phyloP scores from a whole-genome alignment of 2,888 invertebrate genomes.

The Tethea ocularis region DNA sequence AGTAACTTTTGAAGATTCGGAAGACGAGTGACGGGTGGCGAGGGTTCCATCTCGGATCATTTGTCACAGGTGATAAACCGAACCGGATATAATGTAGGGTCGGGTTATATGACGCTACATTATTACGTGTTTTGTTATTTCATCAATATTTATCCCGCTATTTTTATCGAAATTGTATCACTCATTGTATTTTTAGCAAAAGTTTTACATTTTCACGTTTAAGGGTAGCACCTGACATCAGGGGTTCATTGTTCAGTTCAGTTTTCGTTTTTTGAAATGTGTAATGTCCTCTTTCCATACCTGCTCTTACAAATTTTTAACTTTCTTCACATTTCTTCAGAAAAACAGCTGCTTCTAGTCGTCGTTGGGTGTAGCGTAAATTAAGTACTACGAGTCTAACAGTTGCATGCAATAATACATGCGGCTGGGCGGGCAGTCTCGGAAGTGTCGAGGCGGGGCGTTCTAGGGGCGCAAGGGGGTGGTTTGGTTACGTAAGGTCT shows the following conservation, averaged over 20 bases:
- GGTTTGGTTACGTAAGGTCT: slow-evolving; percentile 68
- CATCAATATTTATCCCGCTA: neutral
- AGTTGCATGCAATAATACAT: slow-evolving; percentile 29
- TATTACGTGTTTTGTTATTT: slow-evolving; percentile 17
- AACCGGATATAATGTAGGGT: slow-evolving; percentile 39
- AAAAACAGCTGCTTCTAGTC: neutral
- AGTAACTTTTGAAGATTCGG: slow-evolving; percentile 48
- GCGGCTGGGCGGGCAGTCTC: slow-evolving; percentile 41
- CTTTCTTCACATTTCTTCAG: neutral
- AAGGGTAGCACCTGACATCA: no score
- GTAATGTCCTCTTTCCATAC: no score
- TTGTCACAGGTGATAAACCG: slow-evolving; percentile 52
- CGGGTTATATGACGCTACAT: slow-evolving; percentile 32
- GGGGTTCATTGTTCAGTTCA: no score
- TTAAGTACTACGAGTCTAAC: slow-evolving; percentile 18
- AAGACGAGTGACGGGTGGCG: slow-evolving; percentile 33
- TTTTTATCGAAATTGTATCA: slow-evolving; percentile 22
- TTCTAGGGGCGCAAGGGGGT: slow-evolving; percentile 31
- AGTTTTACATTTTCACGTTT: no score
- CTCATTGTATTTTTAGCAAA: no score
- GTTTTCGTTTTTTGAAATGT: no score
- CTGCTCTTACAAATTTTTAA: neutral
- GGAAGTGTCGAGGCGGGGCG: slow-evolving; percentile 57
- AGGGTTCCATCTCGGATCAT: slow-evolving; percentile 40
- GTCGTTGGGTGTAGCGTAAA: neutral